Evolutionary conservation across 2,797 vertebrate species (phyloP).

Genomic region (Leucoraja ocellata): DNA sequence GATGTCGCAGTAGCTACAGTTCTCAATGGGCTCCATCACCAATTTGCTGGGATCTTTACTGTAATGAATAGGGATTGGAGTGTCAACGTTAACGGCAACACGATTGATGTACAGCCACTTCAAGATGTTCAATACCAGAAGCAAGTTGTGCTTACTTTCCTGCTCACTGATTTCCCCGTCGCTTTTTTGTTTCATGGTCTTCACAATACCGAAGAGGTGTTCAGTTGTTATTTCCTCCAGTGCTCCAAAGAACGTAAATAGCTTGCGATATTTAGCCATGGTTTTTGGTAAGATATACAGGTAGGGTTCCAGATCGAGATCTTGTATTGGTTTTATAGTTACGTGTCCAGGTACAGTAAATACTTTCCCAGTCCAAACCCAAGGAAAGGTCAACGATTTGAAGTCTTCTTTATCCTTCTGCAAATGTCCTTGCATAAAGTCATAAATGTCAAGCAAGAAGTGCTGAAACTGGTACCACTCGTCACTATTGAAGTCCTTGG

Average conservation of each 20-base stretch:
- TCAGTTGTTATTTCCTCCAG: slow-evolving; percentile 79
- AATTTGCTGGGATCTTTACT: slow-evolving; percentile 81
- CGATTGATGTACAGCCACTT: slow-evolving; percentile 93
- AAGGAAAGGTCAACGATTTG: slow-evolving; percentile 85
- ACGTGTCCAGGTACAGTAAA: slow-evolving; percentile 84
- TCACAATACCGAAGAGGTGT: slow-evolving; percentile 86
- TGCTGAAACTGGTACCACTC: slow-evolving; percentile 99
- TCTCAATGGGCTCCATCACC: slow-evolving; percentile 91
- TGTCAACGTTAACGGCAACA: slow-evolving; percentile 75
- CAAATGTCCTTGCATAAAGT: slow-evolving; percentile 93
- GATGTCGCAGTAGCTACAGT: slow-evolving; percentile 97
- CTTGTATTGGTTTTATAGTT: slow-evolving; percentile 79
- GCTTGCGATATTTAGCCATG: slow-evolving; percentile 89
- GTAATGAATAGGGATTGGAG: slow-evolving; percentile 82
- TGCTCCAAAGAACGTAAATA: slow-evolving; percentile 92
- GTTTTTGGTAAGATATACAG: slow-evolving; percentile 93
- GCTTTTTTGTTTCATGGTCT: slow-evolving; percentile 73
- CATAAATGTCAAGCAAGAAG: slow-evolving; percentile 95
- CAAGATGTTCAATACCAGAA: slow-evolving; percentile 87
- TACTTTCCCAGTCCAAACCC: slow-evolving; percentile 98
- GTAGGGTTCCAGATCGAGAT: slow-evolving; percentile 92
- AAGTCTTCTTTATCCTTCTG: slow-evolving; percentile 91
- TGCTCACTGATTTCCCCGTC: slow-evolving; percentile 70
- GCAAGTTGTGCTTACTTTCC: slow-evolving; percentile 82
- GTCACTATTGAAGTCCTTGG: slow-evolving; percentile 90